phyloP scores from a whole-genome alignment of 1,140 invertebrate species.

The Zaprionus tsacasi region DNA sequence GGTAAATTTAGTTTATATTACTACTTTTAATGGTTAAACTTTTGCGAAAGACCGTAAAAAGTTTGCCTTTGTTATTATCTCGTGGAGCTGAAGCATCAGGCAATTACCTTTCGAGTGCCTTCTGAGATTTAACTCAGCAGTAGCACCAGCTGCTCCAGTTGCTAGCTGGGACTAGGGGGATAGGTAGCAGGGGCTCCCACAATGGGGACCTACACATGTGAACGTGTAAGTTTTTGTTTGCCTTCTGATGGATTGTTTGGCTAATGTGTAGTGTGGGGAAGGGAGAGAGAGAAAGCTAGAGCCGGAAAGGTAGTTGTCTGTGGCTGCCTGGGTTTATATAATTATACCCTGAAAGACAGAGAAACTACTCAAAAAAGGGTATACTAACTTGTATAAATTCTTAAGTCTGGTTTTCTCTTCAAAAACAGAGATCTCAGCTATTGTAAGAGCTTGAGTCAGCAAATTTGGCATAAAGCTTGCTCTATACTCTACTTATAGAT shows the following conservation, averaged over 20 bases:
- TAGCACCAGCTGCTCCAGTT: neutral
- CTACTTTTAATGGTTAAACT: slow-evolving; percentile 82
- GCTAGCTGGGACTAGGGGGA: neutral
- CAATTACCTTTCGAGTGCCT: slow-evolving; percentile 79
- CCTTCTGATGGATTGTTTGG: slow-evolving; percentile 56
- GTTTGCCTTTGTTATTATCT: slow-evolving; percentile 78
- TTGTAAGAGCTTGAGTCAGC: no score
- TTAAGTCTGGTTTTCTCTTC: no score
- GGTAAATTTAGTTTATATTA: slow-evolving; percentile 94
- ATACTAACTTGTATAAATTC: no score
- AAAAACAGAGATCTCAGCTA: no score
- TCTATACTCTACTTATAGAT: no score
- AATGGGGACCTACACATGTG: slow-evolving; percentile 31
- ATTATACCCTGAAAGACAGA: no score
- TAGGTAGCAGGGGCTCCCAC: neutral
- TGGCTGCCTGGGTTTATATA: neutral
- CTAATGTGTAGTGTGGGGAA: slow-evolving; percentile 21
- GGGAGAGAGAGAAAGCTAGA: neutral
- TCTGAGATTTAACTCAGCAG: slow-evolving; percentile 59
- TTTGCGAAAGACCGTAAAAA: slow-evolving; percentile 48
- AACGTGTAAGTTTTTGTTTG: slow-evolving; percentile 38
- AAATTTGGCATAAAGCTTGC: no score
- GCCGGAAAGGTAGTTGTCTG: neutral
- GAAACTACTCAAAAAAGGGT: no score
- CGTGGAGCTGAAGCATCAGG: slow-evolving; percentile 68